Evolutionary conservation across 2,113 vertebrate genomes (phyloP).

Genomic region (Dicerorhinus sumatrensis): DNA sequence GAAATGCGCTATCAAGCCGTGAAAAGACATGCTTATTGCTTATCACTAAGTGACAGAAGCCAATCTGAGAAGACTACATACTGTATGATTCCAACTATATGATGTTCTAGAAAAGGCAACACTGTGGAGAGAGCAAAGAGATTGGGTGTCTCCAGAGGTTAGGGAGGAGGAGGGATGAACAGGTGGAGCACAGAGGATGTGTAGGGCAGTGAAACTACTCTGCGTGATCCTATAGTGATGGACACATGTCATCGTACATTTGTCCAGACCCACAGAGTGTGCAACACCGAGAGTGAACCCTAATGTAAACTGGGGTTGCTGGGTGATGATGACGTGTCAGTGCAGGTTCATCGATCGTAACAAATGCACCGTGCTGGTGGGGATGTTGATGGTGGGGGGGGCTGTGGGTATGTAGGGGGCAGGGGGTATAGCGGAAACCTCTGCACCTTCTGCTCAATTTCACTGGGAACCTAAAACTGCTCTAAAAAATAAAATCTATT

Average conservation of each 20-base stretch:
- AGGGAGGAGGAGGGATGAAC: background rate
- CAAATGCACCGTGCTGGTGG: too few relatives aligned
- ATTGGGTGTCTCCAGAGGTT: rapidly evolving
- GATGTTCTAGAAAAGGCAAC: background rate
- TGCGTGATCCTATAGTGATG: rapidly evolving
- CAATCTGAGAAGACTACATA: rapidly evolving
- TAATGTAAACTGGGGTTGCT: rapidly evolving
- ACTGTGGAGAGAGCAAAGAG: rapidly evolving
- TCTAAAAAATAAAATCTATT: background rate
- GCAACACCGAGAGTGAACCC: background rate
- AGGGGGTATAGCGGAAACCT: background rate
- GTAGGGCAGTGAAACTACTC: background rate
- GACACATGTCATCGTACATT: rapidly evolving
- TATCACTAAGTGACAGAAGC: background rate
- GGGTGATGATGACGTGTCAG: rapidly evolving
- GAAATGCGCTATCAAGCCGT: background rate
- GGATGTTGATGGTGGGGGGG: rapidly evolving
- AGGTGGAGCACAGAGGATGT: background rate
- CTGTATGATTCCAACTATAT: background rate
- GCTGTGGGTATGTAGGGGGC: rapidly evolving
- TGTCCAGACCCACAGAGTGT: rapidly evolving
- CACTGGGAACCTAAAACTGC: background rate
- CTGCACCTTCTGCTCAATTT: background rate
- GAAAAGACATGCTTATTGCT: background rate
- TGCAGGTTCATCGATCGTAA: rapidly evolving